Conservation (phyloP, 2,888 invertebrate species). For the Cheilosia variabilis region DNA sequence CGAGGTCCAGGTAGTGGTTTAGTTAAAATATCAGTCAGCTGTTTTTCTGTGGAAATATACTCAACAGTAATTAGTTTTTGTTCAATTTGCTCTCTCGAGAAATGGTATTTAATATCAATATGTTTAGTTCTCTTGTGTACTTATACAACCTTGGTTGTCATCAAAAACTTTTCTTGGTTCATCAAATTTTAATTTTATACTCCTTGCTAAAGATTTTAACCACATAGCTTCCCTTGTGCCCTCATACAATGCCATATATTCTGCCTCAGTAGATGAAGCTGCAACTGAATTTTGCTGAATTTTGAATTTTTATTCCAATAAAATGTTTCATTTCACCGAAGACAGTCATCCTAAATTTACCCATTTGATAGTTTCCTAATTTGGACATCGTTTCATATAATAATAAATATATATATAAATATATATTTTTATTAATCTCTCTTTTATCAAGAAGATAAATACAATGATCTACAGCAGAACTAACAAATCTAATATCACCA, state of each 20-base stretch:
- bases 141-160: slow-evolving; percentile 25
- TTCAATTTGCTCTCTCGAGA: slow-evolving; percentile 37
- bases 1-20: slow-evolving; percentile 34
- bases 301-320: too few relatives aligned
- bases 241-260: slow-evolving; percentile 58
- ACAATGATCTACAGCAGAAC: slow-evolving; percentile 58
- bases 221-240: slow-evolving; percentile 39
- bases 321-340: too few relatives aligned
- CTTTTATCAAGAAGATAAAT: slow-evolving; percentile 67
- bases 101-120: slow-evolving; percentile 58
- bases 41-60: slow-evolving; percentile 58
- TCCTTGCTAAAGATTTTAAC: slow-evolving; percentile 34
- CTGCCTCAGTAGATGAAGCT: slow-evolving; percentile 48
- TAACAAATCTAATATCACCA: slow-evolving; percentile 63
- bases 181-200: slow-evolving; percentile 10
- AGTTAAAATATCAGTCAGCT: slow-evolving; percentile 44
- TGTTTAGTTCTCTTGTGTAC: slow-evolving; percentile 43
- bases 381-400: too few relatives aligned
- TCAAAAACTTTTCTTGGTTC: slow-evolving; percentile 29
- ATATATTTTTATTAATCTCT: too few relatives aligned
- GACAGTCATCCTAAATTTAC: too few relatives aligned
- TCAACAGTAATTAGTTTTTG: slow-evolving; percentile 27
- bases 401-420: too few relatives aligned
- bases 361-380: too few relatives aligned
- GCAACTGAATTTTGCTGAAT: slow-evolving; percentile 50